Conservation (phyloP, 1,140 invertebrate species). For the Stenopsyche tienmushanensis region DNA sequence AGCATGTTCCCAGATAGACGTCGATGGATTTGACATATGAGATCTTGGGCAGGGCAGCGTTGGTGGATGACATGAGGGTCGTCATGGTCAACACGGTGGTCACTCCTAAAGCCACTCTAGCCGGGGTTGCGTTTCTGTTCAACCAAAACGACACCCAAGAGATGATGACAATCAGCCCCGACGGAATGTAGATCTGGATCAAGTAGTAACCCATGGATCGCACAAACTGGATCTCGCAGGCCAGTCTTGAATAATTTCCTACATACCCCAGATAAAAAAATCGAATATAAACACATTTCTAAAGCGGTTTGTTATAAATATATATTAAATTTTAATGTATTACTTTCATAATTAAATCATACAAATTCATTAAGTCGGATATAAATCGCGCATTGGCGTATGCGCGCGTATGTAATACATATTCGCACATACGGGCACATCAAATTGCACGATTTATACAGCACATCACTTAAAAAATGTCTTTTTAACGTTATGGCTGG, state of each 20-base stretch:
- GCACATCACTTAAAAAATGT: too few relatives aligned
- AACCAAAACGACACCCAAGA: slow-evolving; percentile 97
- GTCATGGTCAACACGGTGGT: slow-evolving; percentile 99
- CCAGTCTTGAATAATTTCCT: slow-evolving; percentile 98
- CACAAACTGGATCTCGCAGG: slow-evolving; percentile 96
- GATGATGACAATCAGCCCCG: slow-evolving; percentile 97
- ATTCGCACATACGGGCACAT: too few relatives aligned
- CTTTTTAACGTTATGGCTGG: too few relatives aligned
- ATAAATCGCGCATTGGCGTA: too few relatives aligned
- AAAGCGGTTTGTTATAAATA: too few relatives aligned
- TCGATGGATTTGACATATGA: slow-evolving; percentile 99
- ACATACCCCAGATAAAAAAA: slow-evolving; percentile 33
- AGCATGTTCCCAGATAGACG: slow-evolving; percentile 96
- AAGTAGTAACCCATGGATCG: slow-evolving; percentile 98
- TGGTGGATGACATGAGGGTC: slow-evolving; percentile 97
- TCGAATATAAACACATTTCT: background rate
- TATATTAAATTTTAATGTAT: too few relatives aligned
- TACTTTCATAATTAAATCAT: too few relatives aligned
- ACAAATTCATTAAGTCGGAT: too few relatives aligned
- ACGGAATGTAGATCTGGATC: slow-evolving; percentile 99
- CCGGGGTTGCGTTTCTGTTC: slow-evolving; percentile 93
- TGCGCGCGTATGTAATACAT: too few relatives aligned
- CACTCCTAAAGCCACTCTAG: slow-evolving; percentile 92
- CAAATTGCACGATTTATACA: too few relatives aligned
- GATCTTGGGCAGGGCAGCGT: slow-evolving; percentile 96